phyloP scores from a whole-genome alignment of 2,888 invertebrate genomes.

The Drosophila borealis region DNA sequence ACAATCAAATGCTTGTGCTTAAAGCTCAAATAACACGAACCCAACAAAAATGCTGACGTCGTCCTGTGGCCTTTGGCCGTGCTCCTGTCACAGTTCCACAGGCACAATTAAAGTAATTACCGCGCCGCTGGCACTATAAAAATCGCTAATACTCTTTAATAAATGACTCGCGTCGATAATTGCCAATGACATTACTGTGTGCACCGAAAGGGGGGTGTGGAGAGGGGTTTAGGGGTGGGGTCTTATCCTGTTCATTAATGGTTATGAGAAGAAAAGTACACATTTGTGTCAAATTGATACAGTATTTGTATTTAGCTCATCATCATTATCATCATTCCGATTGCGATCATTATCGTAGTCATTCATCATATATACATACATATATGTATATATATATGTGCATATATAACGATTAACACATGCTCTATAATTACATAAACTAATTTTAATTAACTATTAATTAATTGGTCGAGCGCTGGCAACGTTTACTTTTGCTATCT shows the following conservation, averaged over 20 bases:
- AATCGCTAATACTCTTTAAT: slow-evolving; percentile 60
- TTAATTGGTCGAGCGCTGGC: slow-evolving; percentile 80
- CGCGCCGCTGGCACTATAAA: slow-evolving; percentile 52
- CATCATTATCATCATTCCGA: slow-evolving; percentile 43
- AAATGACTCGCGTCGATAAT: slow-evolving; percentile 58
- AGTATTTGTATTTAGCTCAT: slow-evolving; percentile 67
- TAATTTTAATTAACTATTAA: slow-evolving; percentile 76
- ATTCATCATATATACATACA: slow-evolving; percentile 22
- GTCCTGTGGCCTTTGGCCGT: slow-evolving; percentile 21
- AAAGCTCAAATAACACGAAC: slow-evolving; percentile 30
- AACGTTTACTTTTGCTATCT: slow-evolving; percentile 47
- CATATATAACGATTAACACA: slow-evolving; percentile 74
- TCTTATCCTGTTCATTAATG: slow-evolving; percentile 34
- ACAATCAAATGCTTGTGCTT: slow-evolving; percentile 32
- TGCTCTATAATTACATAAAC: slow-evolving; percentile 75
- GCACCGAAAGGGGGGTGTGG: slow-evolving; percentile 3
- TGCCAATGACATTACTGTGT: slow-evolving; percentile 66
- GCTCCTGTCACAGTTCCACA: slow-evolving; percentile 28
- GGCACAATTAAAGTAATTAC: slow-evolving; percentile 72
- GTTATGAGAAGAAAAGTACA: slow-evolving; percentile 8
- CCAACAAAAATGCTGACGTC: slow-evolving; percentile 33
- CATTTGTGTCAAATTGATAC: slow-evolving; percentile 62
- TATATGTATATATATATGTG: not conserved
- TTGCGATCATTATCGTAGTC: slow-evolving; percentile 20
- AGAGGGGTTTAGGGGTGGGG: not conserved